Evolutionary conservation across 1,140 invertebrate species (phyloP), one percentile per base, ranked within the genome.

Genomic region (Zaprionus capensis): DNA sequence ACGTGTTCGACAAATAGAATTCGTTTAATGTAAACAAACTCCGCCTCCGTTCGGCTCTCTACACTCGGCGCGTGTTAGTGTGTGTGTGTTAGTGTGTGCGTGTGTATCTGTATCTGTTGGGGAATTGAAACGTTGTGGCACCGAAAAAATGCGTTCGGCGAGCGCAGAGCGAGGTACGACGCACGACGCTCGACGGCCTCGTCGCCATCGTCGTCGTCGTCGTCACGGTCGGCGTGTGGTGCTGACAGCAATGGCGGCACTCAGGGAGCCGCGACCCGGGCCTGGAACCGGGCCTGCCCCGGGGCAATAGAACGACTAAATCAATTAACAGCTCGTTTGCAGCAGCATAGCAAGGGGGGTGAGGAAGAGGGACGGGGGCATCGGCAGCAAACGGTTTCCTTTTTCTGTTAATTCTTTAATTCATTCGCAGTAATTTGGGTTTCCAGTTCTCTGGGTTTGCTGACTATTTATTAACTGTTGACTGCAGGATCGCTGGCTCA

Each of bases 11-110:
- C 90, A 91, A 91, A 91, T 91, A 86, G 85, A 90, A 90, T 91
- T 85, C 85, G 72, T 90, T 81, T 81, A 92, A 92, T 92, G 84
- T 92, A 92, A 92, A 92, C 91, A 92, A 92, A 92, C 91, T 92
- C 91, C 91, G 91, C 91, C 91, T 88, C 71, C 83, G 82, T 86
- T 58, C 65, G 36, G 67, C 76, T 58, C 56, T 34, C 56, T 31
- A n/a, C 14, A 36, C 3, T 34, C 28, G 24, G 55, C 41, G 31
- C 36, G 44, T 41, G 28, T 49, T 38, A 46, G 75, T 70, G 79
- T 72, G 72, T 63, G 55, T 76, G 55, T 78, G 68, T 77, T 46
- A 76, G 57, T 65, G 66, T 63, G 65, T 59, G 63, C 31, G 59
- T 24, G 64, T 64, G 46, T 58, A 62, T 78, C 46, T 76, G 67